These are phyloP conservation scores for Ctenosaura bakeri DNA, from an alignment of 2,797 vertebrate genomes.

Conservation along the genomic window DNA sequence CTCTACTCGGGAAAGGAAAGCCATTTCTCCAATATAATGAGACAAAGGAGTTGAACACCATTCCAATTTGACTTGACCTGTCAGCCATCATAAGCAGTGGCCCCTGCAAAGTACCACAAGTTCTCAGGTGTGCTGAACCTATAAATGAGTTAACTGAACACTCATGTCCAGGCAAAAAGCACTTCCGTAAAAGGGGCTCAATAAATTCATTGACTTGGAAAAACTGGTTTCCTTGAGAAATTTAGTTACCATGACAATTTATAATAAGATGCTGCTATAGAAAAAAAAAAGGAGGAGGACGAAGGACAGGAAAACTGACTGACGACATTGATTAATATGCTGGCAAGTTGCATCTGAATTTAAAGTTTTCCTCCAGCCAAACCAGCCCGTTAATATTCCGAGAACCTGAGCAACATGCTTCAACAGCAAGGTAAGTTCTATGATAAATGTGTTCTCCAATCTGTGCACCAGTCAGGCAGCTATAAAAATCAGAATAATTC, in stretches of 20 bases:
- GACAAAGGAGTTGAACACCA: conserved; percentile 36
- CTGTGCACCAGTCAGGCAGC: conserved; percentile 79
- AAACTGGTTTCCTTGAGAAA: conserved; percentile 64
- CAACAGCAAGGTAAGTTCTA: conserved; percentile 74
- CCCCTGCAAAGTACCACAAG: rapidly evolving
- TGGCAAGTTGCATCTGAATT: conserved; percentile 72
- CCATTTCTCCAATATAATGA: not conserved
- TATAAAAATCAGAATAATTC: conserved; percentile 83
- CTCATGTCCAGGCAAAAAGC: conserved; percentile 30
- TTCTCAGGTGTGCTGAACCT: not conserved
- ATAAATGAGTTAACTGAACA: conserved; percentile 35
- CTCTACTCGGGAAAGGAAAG: conserved; percentile 27
- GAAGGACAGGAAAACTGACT: conserved; percentile 56
- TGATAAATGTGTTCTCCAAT: conserved; percentile 83
- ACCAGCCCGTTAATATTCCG: conserved; percentile 77
- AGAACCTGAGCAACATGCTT: conserved; percentile 71
- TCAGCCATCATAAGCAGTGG: not conserved
- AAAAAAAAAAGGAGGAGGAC: not conserved
- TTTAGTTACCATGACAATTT: conserved; percentile 73
- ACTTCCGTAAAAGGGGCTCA: conserved; percentile 47
- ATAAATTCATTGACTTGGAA: conserved; percentile 63
- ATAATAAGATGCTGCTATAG: conserved; percentile 59
- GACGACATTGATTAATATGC: conserved; percentile 76
- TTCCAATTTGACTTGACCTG: conserved; percentile 30
- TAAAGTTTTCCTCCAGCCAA: conserved; percentile 75